Evolutionary conservation across 2,888 invertebrate species (phyloP), one percentile per base, ranked within the genome.

Genomic region (Abscondita cerata): DNA sequence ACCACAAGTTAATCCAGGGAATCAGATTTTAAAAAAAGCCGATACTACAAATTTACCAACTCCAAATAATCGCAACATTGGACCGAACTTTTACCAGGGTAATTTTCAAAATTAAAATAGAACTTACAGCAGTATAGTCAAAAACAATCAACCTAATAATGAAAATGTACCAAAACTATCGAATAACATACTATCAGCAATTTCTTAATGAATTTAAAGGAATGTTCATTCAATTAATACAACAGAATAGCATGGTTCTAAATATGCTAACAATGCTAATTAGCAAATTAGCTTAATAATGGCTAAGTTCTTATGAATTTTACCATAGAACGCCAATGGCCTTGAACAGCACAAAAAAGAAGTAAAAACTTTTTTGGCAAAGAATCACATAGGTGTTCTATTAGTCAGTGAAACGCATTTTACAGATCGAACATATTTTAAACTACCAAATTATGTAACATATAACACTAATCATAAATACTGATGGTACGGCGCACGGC

Each of bases 251-350:
- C 5, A 44, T 44, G 44, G 15, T 44, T 5, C 44, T 44, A 9
- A 40, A 40, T 12, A 40, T 40, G 40, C 40, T 40, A 40, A 40
- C 40, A 40, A 40, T 12, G 6, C n/a, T 8, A 40, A 40, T 40
- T 40, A 40, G 40, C 40, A 40, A 40, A 40, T 12, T 40, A 40
- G 40, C 12, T 8, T 12, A 40, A 9, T 40, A 40, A 40, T 40
- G 40, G 40, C 40, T 40, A 40, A 40, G 40, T 40, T 40, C 4
- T 40, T 4, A 40, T 12, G 40, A n/a, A n/a, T 40, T 8, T 6
- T 12, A 11, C 40, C 12, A n/a, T 40, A 12, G 40, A 40, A 40
- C 6, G 4, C 40, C 4, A 40, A 40, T 13, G 40, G 40, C 13
- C n/a, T 40, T 40, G n/a, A n/a, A n/a, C n/a, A n/a, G n/a, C n/a